Conservation (phyloP, 2,797 vertebrate genomes). For the Echeneis naucrates region DNA sequence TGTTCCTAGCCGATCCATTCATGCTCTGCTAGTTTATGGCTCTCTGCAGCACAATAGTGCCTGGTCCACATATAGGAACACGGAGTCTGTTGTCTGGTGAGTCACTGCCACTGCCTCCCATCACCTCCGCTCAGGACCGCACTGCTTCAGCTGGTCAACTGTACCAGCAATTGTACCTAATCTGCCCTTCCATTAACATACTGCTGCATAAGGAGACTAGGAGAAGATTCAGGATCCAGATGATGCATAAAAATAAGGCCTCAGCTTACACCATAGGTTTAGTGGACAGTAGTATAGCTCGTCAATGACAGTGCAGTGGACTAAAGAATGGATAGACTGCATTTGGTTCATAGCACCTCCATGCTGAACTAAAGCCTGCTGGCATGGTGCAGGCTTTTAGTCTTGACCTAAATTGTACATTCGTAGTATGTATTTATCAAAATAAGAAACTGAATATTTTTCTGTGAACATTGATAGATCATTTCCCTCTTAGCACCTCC, state of each 20-base stretch:
- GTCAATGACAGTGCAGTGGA: background rate
- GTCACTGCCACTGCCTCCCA: constrained; percentile 47
- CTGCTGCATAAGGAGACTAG: constrained; percentile 3
- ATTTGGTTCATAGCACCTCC: no score
- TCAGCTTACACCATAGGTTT: constrained; percentile 10
- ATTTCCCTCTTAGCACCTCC: no score
- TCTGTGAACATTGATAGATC: no score
- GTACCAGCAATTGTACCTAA: constrained; percentile 39
- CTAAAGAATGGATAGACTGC: no score
- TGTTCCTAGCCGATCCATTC: constrained; percentile 59
- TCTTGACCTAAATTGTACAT: no score
- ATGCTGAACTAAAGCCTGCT: no score
- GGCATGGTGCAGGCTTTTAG: no score
- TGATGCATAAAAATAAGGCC: background rate
- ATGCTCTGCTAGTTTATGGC: constrained; percentile 62
- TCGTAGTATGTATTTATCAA: no score
- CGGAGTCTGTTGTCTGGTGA: constrained; percentile 50
- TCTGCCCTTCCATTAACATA: constrained; percentile 15
- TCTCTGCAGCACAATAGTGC: constrained; percentile 54
- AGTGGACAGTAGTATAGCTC: background rate
- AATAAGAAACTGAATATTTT: background rate
- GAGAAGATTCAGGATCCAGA: background rate
- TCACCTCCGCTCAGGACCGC: constrained; percentile 54
- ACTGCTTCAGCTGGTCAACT: constrained; percentile 45
- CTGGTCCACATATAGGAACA: constrained; percentile 38